Evolutionary conservation across 2,888 invertebrate species (phyloP), one percentile per base, ranked within the genome.

Genomic region (Trissoscelio sp.): DNA sequence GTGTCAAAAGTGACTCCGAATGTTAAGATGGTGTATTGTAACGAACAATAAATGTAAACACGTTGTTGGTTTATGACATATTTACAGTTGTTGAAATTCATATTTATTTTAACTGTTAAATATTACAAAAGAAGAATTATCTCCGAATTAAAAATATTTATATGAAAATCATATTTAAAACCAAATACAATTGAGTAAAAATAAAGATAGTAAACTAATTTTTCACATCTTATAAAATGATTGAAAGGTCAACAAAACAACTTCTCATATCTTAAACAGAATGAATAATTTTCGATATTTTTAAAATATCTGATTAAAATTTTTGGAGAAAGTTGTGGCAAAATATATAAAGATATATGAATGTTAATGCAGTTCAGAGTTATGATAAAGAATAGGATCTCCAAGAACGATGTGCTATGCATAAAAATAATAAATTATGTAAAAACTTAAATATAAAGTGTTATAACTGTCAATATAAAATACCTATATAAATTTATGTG

Each of bases 131-230:
- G 64, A 64, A 34, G 5, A 69, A 46, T 74, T 66, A 66, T 75
- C 66, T 58, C 77, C 77, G 69, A 77, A 70, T 77, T 77, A 77
- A n/a, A n/a, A 51, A 77, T 53, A 44, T 73, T 73, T 75, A 60
- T 74, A 67, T 39, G 58, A 24, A 75, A 64, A 55, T 55, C 31
- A 55, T 69, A 67, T 67, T 67, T 42, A 28, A 51, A 39, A 31
- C 11, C n/a, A 12, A 48, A 58, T 39, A 60, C 16, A 72, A 16
- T 24, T 42, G 55, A 55, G 28, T 31, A 72, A 3, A n/a, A 14
- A 60, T 58, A 48, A 46, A 70, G 44, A 58, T 22, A 57, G n/a
- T 48, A 64, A 62, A 34, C 62, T 73, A 73, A 73, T 53, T 72
- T 62, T 72, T 60, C 72, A 72, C 62, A 62, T 39, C 51, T 55